Evolutionary conservation across 2,888 invertebrate species (phyloP).

Genomic region (Netelia virgata): DNA sequence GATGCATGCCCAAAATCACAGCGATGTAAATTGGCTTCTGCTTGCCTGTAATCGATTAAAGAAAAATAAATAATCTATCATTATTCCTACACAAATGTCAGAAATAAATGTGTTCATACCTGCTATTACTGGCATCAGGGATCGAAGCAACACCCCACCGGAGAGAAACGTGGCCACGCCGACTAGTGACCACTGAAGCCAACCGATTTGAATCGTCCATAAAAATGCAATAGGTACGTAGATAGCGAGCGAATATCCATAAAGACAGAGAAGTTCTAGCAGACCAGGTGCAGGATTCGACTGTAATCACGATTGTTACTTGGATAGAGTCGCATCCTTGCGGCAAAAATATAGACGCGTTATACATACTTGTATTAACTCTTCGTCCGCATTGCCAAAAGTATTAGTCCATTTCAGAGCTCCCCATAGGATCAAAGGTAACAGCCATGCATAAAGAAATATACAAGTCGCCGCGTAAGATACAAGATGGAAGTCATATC

Average conservation of each 20-base stretch:
- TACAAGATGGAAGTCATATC: conserved; percentile 96
- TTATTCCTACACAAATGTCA: conserved; percentile 7
- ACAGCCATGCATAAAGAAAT: conserved; percentile 94
- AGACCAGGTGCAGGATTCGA: conserved; percentile 88
- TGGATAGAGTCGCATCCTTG: neutral
- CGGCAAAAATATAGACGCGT: neutral
- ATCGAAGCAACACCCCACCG: conserved; percentile 93
- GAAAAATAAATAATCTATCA: conserved; percentile 36
- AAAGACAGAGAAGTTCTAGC: conserved; percentile 96
- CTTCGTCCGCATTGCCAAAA: conserved; percentile 87
- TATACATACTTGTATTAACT: conserved; percentile 87
- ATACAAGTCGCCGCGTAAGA: conserved; percentile 97
- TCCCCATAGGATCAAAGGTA: conserved; percentile 94
- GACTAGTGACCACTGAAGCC: conserved; percentile 96
- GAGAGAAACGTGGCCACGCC: conserved; percentile 93
- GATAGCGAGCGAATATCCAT: conserved; percentile 97
- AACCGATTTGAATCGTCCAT: conserved; percentile 93
- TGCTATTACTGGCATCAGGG: conserved; percentile 91
- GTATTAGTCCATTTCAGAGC: conserved; percentile 92
- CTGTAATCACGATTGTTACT: conserved; percentile 65
- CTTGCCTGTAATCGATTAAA: conserved; percentile 81
- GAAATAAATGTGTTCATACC: conserved; percentile 78
- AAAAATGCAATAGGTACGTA: conserved; percentile 97
- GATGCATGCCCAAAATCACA: conserved; percentile 91
- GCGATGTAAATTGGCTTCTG: conserved; percentile 88